Conservation (phyloP, 2,113 vertebrate genomes). For the Hemibagrus wyckioides region DNA sequence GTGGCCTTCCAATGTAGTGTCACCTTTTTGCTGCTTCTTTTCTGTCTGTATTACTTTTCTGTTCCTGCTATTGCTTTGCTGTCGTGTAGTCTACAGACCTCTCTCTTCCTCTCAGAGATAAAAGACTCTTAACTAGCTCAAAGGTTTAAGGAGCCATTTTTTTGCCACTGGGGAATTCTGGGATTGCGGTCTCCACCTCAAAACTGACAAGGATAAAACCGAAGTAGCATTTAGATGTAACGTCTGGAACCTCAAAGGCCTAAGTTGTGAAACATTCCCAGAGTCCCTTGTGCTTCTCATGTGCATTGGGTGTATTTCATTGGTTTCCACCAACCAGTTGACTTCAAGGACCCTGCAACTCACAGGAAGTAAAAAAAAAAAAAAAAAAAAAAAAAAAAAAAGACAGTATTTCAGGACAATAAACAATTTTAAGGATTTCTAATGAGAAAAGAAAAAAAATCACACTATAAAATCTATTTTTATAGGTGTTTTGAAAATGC, state of each 20-base stretch:
- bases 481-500: conserved; percentile 83
- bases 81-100: conserved; percentile 91
- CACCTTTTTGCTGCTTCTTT: conserved; percentile 95
- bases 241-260: conserved; percentile 80
- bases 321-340: conserved; percentile 86
- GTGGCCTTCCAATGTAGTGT: conserved; percentile 94
- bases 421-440: conserved; percentile 78
- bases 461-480: conserved; percentile 85
- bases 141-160: conserved; percentile 98
- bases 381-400: conserved; percentile 62
- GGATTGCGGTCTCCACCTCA: conserved; percentile 84
- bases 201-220: conserved; percentile 60
- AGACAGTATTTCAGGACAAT: conserved; percentile 73
- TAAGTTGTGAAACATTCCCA: conserved; percentile 93
- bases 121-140: conserved; percentile 99
- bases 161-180: conserved; percentile 90
- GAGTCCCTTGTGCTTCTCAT: conserved; percentile 92
- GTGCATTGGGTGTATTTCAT: conserved; percentile 99
- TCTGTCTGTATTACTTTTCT: conserved; percentile 79
- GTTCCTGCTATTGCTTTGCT: conserved; percentile 95
- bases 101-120: conserved; percentile 91
- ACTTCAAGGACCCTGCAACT: conserved; percentile 70
- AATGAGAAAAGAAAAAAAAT: conserved; percentile 79
- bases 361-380: conserved; percentile 65
- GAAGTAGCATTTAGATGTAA: conserved; percentile 83